Evolutionary conservation across 92 coral and sea anemone species (phyloP), one percentile per base, ranked within the genome.

Genomic region (Siderastrea siderea): DNA sequence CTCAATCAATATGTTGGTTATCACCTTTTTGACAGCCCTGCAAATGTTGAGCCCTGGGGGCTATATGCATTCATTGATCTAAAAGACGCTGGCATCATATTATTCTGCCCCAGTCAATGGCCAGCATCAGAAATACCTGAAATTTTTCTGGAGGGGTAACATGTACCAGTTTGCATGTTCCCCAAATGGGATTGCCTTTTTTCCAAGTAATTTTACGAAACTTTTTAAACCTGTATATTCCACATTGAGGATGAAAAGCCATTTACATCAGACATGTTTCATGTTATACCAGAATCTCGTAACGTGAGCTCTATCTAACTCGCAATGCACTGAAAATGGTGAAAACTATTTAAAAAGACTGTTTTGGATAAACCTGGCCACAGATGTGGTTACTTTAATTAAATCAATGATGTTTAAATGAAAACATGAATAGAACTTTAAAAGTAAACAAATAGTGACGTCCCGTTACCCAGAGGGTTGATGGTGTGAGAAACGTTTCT

Each of bases 151-250:
- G 76, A 60, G 58, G 61, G 80, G 74, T 8, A 80, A 58, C 49
- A 13, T 81, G 17, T 81, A 70, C 73, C 87, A 72, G 54, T 88
- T 51, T 59, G 51, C 92, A 10, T 81, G 92, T 68, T 48, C 82
- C 67, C 88, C 87, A 6, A 81, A 81, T 74, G 87, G 91, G 49
- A 2, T 88, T 0, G 83, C 91, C 7, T 80, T 79, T 59, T 87
- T 72, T 19, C 87, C 87, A 3, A 43, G 82, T 3, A 71, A 70
- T 49, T 88, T 81, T 75, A 88, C 87, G 12, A 81, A 88, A 74
- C 80, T 88, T 8, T 38, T 82, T 48, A 88, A 81, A 49, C 91
- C 78, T 5, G 88, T 85, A 3, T 53, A 80, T 54, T 52, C 81
- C 52, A 64, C 75, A 44, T 55, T 73, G 7, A 78, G 80, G 6